Percentiles rank a stretch among this genome's conserved stretches.
Evolutionary conservation across 1,140 invertebrate genomes (phyloP).

Genomic region (Mylabris phalerata): DNA sequence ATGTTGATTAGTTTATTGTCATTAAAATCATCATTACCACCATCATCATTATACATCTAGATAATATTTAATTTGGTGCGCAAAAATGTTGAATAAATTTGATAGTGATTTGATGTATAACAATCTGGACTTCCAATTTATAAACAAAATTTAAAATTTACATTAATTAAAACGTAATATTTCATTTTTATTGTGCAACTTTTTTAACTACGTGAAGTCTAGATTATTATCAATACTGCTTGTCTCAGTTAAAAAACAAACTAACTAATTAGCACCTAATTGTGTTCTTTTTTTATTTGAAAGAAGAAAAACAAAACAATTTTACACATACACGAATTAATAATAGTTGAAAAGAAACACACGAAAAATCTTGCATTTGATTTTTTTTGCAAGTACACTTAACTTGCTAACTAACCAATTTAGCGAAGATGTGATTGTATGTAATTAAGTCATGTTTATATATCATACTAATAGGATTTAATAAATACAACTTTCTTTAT

Average conservation of each 20-base stretch:
- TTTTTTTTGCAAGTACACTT: conserved; percentile 25
- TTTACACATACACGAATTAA: background rate
- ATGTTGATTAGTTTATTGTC: background rate
- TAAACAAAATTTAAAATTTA: background rate
- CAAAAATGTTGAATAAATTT: background rate
- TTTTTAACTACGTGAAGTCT: too few species aligned
- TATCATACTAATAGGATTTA: conserved; percentile 36
- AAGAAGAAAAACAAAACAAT: background rate
- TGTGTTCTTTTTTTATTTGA: conserved; percentile 17
- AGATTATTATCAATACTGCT: too few species aligned
- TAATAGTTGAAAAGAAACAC: conserved; percentile 1
- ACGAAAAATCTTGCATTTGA: conserved; percentile 17
- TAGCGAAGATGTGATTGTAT: conserved; percentile 39
- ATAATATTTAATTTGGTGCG: background rate
- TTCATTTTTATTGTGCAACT: background rate
- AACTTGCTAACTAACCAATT: conserved; percentile 31
- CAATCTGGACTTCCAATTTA: conserved; percentile 5
- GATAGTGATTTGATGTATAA: conserved; percentile 1
- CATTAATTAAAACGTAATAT: too few species aligned
- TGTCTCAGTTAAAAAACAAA: background rate
- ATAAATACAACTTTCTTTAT: conserved; percentile 35
- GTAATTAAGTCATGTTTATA: conserved; percentile 34
- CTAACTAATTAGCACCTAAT: conserved; percentile 4
- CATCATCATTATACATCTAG: background rate
- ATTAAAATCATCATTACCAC: background rate